phyloP scores from a whole-genome alignment of 2,797 vertebrate genomes.

The Tangara arthus region DNA sequence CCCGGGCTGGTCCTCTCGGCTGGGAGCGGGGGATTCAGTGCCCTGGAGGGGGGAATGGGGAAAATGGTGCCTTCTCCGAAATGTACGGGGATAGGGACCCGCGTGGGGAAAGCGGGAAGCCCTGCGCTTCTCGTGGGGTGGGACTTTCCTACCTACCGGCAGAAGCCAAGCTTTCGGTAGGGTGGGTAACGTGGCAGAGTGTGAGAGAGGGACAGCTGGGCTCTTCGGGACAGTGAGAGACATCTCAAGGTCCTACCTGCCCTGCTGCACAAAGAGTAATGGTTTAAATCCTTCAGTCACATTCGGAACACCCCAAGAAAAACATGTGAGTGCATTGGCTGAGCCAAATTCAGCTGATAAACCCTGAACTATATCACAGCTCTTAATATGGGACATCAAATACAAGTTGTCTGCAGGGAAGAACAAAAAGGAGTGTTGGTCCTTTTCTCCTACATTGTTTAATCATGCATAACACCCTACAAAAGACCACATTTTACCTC shows the following conservation, averaged over 20 bases:
- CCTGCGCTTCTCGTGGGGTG: neutral
- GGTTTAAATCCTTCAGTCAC: neutral
- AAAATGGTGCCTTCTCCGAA: neutral
- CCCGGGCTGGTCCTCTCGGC: no score
- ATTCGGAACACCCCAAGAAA: neutral
- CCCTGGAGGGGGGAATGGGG: neutral
- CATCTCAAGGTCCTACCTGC: neutral
- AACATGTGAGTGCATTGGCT: neutral
- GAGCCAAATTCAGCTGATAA: neutral
- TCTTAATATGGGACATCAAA: neutral
- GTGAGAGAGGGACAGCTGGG: neutral
- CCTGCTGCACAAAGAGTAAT: rapidly evolving
- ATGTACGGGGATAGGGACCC: neutral
- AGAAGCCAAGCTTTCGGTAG: neutral
- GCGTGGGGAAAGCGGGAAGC: neutral
- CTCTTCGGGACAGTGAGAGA: neutral
- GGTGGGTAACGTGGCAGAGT: neutral
- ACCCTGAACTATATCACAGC: neutral
- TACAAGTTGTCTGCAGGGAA: neutral
- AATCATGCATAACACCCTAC: rapidly evolving
- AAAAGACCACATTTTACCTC: neutral
- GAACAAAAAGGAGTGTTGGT: neutral
- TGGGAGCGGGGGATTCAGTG: rapidly evolving
- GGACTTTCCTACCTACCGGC: neutral
- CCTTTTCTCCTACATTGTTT: neutral